Evolutionary conservation across 1,140 invertebrate species (phyloP).

Genomic region (Achatina immaculata): DNA sequence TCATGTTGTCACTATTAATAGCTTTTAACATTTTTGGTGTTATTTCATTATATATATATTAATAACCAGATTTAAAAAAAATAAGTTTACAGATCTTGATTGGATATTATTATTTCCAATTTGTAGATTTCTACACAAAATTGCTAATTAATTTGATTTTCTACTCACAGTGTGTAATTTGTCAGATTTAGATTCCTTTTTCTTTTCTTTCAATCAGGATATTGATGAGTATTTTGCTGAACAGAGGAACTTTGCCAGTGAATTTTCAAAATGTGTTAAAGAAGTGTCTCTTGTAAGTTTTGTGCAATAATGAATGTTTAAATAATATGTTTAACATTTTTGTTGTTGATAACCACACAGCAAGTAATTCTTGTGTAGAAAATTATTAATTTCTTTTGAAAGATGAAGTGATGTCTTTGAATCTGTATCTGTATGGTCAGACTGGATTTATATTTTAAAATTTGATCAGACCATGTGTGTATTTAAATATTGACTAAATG

Average conservation of each 20-base stretch:
- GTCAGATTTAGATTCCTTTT: no score
- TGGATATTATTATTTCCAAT: no score
- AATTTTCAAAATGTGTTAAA: slow-evolving; percentile 26
- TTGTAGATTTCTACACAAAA: no score
- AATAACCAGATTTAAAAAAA: no score
- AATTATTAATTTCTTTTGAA: background rate
- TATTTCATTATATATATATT: no score
- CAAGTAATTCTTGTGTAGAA: background rate
- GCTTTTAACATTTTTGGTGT: no score
- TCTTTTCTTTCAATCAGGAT: no score
- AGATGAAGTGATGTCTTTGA: background rate
- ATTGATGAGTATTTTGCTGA: slow-evolving; percentile 24
- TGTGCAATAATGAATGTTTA: background rate
- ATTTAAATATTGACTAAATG: background rate
- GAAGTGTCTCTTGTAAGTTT: slow-evolving; percentile 32
- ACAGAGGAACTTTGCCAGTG: slow-evolving; percentile 27
- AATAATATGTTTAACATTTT: background rate
- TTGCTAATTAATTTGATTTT: no score
- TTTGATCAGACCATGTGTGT: background rate
- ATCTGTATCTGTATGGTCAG: background rate
- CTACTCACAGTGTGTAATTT: no score
- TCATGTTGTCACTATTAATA: no score
- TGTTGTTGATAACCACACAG: background rate
- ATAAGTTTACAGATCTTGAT: no score
- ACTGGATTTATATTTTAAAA: background rate